Conservation (phyloP, 2,888 invertebrate species). For the Sinohyriopsis cumingii region DNA sequence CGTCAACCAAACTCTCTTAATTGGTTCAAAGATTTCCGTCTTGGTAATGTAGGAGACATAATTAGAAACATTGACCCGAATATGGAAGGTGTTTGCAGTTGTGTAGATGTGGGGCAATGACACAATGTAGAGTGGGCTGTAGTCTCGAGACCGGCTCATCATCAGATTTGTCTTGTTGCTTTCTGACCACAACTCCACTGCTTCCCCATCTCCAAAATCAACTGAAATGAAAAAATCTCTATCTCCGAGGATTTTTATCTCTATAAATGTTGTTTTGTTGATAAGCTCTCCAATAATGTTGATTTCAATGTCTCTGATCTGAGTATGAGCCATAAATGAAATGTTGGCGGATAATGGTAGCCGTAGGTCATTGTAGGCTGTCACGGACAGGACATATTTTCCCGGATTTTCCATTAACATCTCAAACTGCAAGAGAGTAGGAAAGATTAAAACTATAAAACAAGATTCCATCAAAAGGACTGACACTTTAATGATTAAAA, state of each 20-base stretch:
- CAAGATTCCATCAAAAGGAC: background rate
- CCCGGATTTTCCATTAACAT: constrained; percentile 37
- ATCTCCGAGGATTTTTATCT: constrained; percentile 40
- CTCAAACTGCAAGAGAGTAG: constrained; percentile 44
- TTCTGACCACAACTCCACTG: constrained; percentile 10
- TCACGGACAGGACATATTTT: constrained; percentile 36
- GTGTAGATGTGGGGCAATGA: constrained; percentile 37
- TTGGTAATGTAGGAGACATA: constrained; percentile 35
- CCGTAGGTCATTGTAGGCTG: constrained; percentile 54
- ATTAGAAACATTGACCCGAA: constrained; percentile 56
- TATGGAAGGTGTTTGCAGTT: constrained; percentile 44
- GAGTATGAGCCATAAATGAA: constrained; percentile 44
- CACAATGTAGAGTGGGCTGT: constrained; percentile 3
- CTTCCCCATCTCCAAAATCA: constrained; percentile 53
- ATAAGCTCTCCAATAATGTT: constrained; percentile 32
- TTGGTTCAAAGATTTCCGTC: constrained; percentile 42
- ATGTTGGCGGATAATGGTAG: constrained; percentile 27
- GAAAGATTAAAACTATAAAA: background rate
- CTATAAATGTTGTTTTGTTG: constrained; percentile 39
- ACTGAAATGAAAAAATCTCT: constrained; percentile 36
- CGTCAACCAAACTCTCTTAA: constrained; percentile 41
- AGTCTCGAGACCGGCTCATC: background rate
- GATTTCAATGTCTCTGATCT: constrained; percentile 36
- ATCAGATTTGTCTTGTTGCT: constrained; percentile 2
- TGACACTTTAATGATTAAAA: background rate